phyloP scores from a whole-genome alignment of 2,888 invertebrate genomes.

The Heliconius aoede region DNA sequence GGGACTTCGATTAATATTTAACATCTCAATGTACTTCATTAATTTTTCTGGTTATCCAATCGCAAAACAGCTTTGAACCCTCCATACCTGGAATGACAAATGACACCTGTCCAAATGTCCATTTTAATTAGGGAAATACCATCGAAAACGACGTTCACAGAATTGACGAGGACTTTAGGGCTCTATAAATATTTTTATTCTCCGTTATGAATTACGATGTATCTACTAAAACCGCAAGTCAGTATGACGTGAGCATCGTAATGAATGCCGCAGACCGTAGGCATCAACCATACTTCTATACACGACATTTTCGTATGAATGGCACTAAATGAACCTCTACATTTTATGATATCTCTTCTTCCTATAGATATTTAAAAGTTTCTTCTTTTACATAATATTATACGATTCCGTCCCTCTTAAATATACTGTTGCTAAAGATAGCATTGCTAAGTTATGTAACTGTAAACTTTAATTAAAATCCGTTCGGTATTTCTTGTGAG shows the following conservation, averaged over 20 bases:
- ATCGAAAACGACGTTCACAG: constrained; percentile 55
- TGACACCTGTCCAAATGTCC: constrained; percentile 58
- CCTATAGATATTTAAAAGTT: constrained; percentile 12
- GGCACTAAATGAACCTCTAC: constrained; percentile 22
- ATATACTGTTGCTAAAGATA: constrained; percentile 18
- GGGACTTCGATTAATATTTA: no score
- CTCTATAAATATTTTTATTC: constrained; percentile 67
- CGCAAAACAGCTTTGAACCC: constrained; percentile 28
- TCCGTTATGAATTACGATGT: constrained; percentile 49
- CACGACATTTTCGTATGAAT: constrained; percentile 26
- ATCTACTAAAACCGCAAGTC: constrained; percentile 27
- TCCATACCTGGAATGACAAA: constrained; percentile 52
- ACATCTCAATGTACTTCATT: constrained; percentile 24
- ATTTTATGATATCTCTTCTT: constrained; percentile 17
- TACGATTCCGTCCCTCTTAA: constrained; percentile 9
- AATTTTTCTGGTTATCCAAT: constrained; percentile 30
- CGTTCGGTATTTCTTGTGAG: constrained; percentile 34
- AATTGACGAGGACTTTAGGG: constrained; percentile 58
- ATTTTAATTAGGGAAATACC: constrained; percentile 72
- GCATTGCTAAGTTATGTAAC: constrained; percentile 29
- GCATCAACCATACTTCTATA: constrained; percentile 13
- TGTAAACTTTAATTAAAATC: constrained; percentile 43
- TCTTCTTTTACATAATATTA: constrained; percentile 17
- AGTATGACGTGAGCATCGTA: constrained; percentile 24
- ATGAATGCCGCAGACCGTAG: constrained; percentile 15